Conservation (phyloP, 2,888 invertebrate genomes). For the Diogma glabrata region DNA sequence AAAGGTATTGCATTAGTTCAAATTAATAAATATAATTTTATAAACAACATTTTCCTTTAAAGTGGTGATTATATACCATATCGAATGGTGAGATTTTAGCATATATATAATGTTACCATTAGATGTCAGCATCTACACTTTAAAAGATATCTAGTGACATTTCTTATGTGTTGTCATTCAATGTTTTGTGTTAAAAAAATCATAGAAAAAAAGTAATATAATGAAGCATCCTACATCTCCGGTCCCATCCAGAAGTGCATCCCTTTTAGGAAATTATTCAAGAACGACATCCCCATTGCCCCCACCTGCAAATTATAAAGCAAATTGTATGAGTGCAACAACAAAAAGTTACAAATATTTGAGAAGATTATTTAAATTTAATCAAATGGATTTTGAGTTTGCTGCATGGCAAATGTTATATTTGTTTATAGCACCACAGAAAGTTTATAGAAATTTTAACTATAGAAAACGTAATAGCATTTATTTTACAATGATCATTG, state of each 20-base stretch:
- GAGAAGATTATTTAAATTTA: conserved; percentile 71
- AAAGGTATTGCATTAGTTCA: too few relatives aligned
- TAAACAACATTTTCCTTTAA: too few relatives aligned
- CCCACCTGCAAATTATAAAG: conserved; percentile 53
- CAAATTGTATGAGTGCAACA: conserved; percentile 69
- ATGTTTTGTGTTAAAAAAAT: too few relatives aligned
- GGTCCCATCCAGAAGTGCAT: conserved; percentile 36
- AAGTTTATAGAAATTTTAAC: conserved; percentile 93
- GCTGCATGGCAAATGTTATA: conserved; percentile 99
- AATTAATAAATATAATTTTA: too few relatives aligned
- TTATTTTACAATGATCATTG: neutral
- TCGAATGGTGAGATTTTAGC: too few relatives aligned
- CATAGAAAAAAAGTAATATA: too few relatives aligned
- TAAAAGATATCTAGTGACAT: too few relatives aligned
- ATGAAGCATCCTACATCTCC: conserved; percentile 55
- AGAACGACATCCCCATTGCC: conserved; percentile 54
- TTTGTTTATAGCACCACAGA: conserved; percentile 86
- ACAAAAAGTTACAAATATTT: conserved; percentile 82
- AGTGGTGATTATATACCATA: too few relatives aligned
- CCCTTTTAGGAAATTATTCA: conserved; percentile 34
- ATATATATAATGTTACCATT: too few relatives aligned
- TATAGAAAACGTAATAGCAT: conserved; percentile 82
- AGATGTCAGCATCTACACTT: too few relatives aligned
- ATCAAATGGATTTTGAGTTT: conserved; percentile 99
- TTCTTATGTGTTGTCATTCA: too few relatives aligned